These are phyloP conservation scores for Drosophila merina DNA, from an alignment of 2,888 invertebrate genomes.

Conservation along the genomic window DNA sequence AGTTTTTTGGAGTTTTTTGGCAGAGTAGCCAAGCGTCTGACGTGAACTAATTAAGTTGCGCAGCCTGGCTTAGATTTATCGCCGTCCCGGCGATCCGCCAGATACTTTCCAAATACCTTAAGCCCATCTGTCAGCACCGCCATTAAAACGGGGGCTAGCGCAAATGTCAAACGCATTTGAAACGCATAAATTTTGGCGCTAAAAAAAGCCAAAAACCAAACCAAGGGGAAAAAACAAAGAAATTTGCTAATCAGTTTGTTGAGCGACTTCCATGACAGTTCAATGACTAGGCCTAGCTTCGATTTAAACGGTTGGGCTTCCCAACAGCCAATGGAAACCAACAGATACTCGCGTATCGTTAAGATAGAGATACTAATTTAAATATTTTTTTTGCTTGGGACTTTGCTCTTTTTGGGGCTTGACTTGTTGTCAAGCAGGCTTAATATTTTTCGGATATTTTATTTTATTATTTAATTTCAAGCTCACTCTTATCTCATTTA, in stretches of 20 bases:
- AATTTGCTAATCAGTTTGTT: slow-evolving; percentile 40
- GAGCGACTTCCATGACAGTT: slow-evolving; percentile 26
- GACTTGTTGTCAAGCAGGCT: slow-evolving; percentile 52
- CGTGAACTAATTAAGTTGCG: slow-evolving; percentile 74
- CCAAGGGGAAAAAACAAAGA: slow-evolving; percentile 6
- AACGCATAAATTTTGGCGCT: slow-evolving; percentile 47
- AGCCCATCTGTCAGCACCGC: slow-evolving; percentile 39
- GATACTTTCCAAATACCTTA: slow-evolving; percentile 56
- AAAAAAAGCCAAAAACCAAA: slow-evolving; percentile 5
- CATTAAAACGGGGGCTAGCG: slow-evolving; percentile 38
- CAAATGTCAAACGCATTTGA: slow-evolving; percentile 60
- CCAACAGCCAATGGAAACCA: background rate
- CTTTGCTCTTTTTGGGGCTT: slow-evolving; percentile 3
- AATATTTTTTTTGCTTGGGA: slow-evolving; percentile 12
- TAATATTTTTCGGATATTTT: background rate
- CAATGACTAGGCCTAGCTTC: slow-evolving; percentile 29
- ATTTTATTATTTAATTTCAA: background rate
- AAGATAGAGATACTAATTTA: slow-evolving; percentile 25
- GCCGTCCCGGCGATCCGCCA: slow-evolving; percentile 47
- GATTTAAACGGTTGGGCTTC: slow-evolving; percentile 20
- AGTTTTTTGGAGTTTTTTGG: slow-evolving; percentile 9
- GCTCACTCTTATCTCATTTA: slow-evolving; percentile 3
- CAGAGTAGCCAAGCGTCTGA: slow-evolving; percentile 54
- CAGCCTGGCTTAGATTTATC: slow-evolving; percentile 59
- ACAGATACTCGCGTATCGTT: background rate